Conservation (phyloP, 2,888 invertebrate species). For the Labia minor region DNA sequence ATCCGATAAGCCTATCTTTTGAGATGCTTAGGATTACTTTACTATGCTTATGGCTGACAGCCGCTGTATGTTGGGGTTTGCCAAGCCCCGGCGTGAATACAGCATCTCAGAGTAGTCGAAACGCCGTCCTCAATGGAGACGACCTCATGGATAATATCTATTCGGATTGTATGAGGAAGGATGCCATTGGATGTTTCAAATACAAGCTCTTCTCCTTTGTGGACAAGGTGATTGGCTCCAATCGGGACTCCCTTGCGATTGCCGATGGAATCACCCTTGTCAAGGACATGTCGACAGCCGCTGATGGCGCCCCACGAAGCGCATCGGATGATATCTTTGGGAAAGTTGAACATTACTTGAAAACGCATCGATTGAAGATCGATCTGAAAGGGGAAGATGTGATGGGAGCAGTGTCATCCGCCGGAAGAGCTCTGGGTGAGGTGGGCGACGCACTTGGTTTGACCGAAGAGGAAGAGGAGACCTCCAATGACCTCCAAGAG, state of each 20-base stretch:
- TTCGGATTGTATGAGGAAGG: constrained; percentile 68
- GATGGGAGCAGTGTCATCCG: constrained; percentile 64
- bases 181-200: constrained; percentile 73
- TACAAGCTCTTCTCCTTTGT: constrained; percentile 78
- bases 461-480: constrained; percentile 39
- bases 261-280: constrained; percentile 77
- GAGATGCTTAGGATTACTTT: constrained; percentile 24
- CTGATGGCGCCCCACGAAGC: constrained; percentile 64
- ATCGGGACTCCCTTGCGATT: constrained; percentile 63
- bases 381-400: constrained; percentile 78
- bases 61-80: constrained; percentile 45
- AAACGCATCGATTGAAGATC: constrained; percentile 69
- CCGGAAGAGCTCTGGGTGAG: constrained; percentile 69
- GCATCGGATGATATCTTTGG: constrained; percentile 41
- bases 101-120: constrained; percentile 40
- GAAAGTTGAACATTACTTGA: constrained; percentile 63
- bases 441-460: constrained; percentile 47
- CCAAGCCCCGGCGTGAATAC: constrained; percentile 59
- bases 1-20: constrained; percentile 15
- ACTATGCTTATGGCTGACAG: constrained; percentile 34
- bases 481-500: constrained; percentile 43
- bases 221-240: constrained; percentile 67
- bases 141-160: constrained; percentile 68
- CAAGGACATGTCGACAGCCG: constrained; percentile 44
- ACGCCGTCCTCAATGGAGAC: constrained; percentile 56